Base-by-base conservation (phyloP, 1,140 invertebrate genomes). In the Drosophila sp. region DNA sequence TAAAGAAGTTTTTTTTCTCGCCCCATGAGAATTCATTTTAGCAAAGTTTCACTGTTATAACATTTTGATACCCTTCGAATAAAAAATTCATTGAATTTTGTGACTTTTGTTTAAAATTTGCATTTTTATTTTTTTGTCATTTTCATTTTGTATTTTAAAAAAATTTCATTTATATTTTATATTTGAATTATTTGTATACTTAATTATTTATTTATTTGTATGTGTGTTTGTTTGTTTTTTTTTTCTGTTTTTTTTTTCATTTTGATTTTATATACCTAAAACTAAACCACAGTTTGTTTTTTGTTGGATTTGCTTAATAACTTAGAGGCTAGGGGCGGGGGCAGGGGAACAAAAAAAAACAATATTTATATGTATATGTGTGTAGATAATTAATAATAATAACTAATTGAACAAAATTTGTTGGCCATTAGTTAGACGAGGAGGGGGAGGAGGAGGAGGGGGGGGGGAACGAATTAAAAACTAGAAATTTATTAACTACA, bases 221-320 rank as follows among this genome's bases (percentile, higher is more conserved):
- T 76, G 47, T 50, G 25, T 66, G 35, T 55, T 47, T 30, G 41
- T 66, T 61, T 64, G 33, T 78, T 56, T 73, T 54, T 70, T 72
- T 76, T 80, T 50, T 40, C 58, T 66, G 79, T 41, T 30, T 66
- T 77, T 72, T 61, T 44, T 55, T 69, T 66, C 44, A 50, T 70
- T 67, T 58, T 85, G 29, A 57, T 70, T 50, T 82, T 50, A 27
- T 50, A 50, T 50, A 50, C 44, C 58, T 87, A 89, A 90, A 78
- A 90, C 87, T 91, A 91, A 89, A 90, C 89, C 89, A 90, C 89
- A 91, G 89, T 90, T 90, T 82, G 79, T 91, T 84, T 86, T 84
- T 70, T 85, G 80, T 56, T 68, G 67, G 80, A 61, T 72, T 72
- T 65, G 65, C 60, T 69, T 67, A n/a, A 60, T 54, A 62, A 47